Evolutionary conservation across 2,797 vertebrate species (phyloP).

Genomic region (Monodelphis domestica): DNA sequence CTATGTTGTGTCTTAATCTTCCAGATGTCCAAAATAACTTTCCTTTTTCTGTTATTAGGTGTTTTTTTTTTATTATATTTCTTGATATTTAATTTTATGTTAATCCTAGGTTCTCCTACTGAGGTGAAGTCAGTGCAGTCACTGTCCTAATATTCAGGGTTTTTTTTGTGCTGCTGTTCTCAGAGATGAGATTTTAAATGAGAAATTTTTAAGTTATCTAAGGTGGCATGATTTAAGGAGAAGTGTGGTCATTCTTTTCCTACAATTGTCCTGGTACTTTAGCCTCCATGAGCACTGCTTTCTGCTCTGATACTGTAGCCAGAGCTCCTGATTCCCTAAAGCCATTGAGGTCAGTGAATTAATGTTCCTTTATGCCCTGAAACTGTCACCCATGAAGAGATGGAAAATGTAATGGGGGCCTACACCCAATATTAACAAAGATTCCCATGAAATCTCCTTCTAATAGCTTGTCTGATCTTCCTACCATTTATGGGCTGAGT

Average conservation of each 20-base stretch:
- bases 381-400: neutral
- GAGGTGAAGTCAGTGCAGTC: too few relatives aligned
- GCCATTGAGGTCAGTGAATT: rapidly evolving
- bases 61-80: neutral
- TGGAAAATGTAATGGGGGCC: neutral
- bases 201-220: neutral
- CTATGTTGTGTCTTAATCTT: too few relatives aligned
- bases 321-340: neutral
- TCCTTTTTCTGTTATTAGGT: neutral
- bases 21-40: neutral
- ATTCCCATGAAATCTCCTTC: neutral
- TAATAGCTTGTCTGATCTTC: neutral
- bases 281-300: neutral
- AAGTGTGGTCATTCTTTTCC: neutral
- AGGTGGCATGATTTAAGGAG: too few relatives aligned
- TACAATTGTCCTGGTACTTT: neutral
- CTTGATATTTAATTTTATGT: neutral
- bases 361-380: neutral
- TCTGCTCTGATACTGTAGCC: too few relatives aligned
- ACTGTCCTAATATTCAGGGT: neutral
- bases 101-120: too few relatives aligned
- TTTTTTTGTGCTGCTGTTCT: neutral
- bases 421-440: neutral
- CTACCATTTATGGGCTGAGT: neutral
- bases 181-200: neutral